Base-by-base conservation (phyloP, 2,888 invertebrate species). In the Apomyelois bistriatella region DNA sequence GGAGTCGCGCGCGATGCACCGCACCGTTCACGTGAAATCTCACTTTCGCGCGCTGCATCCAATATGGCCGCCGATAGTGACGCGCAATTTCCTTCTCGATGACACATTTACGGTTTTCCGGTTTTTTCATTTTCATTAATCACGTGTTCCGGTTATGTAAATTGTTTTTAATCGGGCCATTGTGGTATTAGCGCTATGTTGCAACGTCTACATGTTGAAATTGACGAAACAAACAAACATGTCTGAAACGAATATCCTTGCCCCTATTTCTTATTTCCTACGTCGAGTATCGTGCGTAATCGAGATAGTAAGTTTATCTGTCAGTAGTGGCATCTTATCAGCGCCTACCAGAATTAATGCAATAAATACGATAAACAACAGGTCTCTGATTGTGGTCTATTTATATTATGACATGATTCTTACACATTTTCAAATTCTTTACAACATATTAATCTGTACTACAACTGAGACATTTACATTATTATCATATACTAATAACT, bases 11-110 rank as follows among this genome's bases (percentile, higher is more conserved):
- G 78, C 86, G 89, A 86, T 89, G 89, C 90, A 89, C 83, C 86
- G 86, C 90, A 88, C 83, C 86, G 86, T 79, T 85, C 84, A 78
- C 84, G 85, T 79, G 85, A 87, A 89, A 90, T 87, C 89, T 90
- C 89, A 90, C 90, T 90, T 90, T 90, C 90, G 89, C 87, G 85
- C 83, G 85, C 79, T 79, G 84, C 82, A 84, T 75, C 57, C 42
- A 82, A 84, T 79, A 85, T 85, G 85, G 85, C 87, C 73, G 83
- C 68, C 53, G 41, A 64, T 72, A 76, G 79, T 81, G 80, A 82
- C 84, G 79, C 68, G 74, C 76, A 62, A 68, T 70, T 80, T 82
- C 79, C 74, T 71, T 79, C 74, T 81, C 83, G 74, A 74, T 79
- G 84, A 81, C 83, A 80, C 72, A 70, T 76, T 76, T 75, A 56